Conservation (phyloP, 1,140 invertebrate genomes). For the Lordiphosa mommai region DNA sequence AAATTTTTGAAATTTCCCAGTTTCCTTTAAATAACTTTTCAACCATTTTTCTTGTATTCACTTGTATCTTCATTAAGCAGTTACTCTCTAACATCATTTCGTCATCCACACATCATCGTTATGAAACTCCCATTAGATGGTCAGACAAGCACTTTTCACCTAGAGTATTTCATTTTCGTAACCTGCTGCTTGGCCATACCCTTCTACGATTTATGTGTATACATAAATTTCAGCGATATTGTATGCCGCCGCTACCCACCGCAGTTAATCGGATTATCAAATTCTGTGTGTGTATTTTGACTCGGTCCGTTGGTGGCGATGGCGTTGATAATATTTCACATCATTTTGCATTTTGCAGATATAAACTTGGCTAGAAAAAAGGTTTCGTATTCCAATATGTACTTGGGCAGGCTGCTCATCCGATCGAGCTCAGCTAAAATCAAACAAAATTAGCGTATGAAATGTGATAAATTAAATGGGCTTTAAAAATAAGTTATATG, state of each 20-base stretch:
- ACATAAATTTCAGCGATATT: constrained; percentile 72
- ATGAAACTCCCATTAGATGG: constrained; percentile 51
- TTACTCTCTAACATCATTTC: constrained; percentile 22
- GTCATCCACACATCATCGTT: constrained; percentile 30
- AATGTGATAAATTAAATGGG: constrained; percentile 38
- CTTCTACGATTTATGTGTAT: constrained; percentile 65
- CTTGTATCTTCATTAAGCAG: background rate
- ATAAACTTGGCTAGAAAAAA: constrained; percentile 24
- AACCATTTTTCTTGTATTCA: no score
- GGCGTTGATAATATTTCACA: constrained; percentile 25
- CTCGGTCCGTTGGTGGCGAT: constrained; percentile 6
- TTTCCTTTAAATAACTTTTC: no score
- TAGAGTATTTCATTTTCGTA: constrained; percentile 41
- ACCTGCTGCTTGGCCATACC: constrained; percentile 47
- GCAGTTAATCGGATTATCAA: constrained; percentile 76
- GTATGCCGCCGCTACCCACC: constrained; percentile 59
- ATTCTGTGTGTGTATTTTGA: constrained; percentile 21
- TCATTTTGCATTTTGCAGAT: constrained; percentile 36
- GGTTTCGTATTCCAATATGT: no score
- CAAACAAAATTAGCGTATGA: constrained; percentile 23
- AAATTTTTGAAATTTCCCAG: no score
- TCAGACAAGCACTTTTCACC: constrained; percentile 14
- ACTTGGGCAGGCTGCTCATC: no score
- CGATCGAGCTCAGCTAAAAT: background rate
- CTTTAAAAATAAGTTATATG: constrained; percentile 22